These are phyloP conservation scores for Caenorhabditis sp. DNA, from an alignment of 2,888 invertebrate species.

Conservation along the genomic window DNA sequence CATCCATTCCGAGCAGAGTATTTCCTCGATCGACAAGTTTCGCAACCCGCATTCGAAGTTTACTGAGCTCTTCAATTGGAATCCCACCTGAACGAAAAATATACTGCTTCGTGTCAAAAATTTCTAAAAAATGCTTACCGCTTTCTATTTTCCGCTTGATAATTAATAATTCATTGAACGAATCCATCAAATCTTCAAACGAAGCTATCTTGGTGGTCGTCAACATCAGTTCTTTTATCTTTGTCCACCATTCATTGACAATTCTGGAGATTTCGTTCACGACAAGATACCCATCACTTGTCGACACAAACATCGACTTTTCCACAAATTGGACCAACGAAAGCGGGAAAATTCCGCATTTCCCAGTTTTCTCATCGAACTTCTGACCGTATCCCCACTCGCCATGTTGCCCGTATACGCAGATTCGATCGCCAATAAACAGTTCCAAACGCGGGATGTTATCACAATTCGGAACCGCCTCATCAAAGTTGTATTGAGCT, in stretches of 20 bases:
- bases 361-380: conserved; percentile 46
- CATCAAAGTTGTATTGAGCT: conserved; percentile 58
- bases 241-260: conserved; percentile 61
- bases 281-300: conserved; percentile 56
- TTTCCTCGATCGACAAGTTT: conserved; percentile 69
- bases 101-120: no score
- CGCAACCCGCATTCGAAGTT: conserved; percentile 59
- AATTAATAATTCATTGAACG: conserved; percentile 53
- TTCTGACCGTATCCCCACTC: conserved; percentile 60
- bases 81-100: conserved; percentile 72
- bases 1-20: conserved; percentile 63
- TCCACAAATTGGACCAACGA: conserved; percentile 48
- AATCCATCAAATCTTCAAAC: conserved; percentile 56
- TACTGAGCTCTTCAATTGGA: conserved; percentile 68
- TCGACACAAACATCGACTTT: conserved; percentile 51
- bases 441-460: conserved; percentile 28
- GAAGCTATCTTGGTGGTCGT: conserved; percentile 28
- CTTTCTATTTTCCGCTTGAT: conserved; percentile 62
- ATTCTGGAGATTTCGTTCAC: conserved; percentile 54
- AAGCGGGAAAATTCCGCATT: conserved; percentile 50
- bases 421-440: conserved; percentile 60
- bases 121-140: no score
- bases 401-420: conserved; percentile 42
- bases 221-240: conserved; percentile 55
- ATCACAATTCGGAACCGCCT: conserved; percentile 18